A percentile compares a stretch with the other conserved stretches of the same genome.
Conservation (phyloP, 2,113 vertebrate species). For the Epinephelus moara region DNA sequence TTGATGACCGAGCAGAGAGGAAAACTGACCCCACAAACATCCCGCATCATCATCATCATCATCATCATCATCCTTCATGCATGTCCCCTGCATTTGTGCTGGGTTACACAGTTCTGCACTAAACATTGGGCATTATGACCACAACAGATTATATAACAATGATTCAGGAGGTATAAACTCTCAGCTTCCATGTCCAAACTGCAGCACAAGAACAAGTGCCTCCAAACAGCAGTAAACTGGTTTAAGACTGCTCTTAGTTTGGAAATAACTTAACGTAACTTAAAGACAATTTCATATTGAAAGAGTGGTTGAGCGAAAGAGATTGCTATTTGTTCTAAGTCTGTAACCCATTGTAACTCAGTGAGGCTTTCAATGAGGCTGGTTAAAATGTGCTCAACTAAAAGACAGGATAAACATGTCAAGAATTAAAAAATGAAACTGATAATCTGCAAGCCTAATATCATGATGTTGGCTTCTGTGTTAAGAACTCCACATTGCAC, state of each 20-base stretch:
- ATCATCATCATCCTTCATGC: conserved; percentile 11
- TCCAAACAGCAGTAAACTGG: not conserved
- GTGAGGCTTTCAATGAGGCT: not conserved
- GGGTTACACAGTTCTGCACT: not conserved
- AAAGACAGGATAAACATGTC: not conserved
- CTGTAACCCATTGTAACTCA: not conserved
- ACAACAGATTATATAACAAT: not conserved
- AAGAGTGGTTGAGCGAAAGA: not conserved
- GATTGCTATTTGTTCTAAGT: not conserved
- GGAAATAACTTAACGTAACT: not conserved
- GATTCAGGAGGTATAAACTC: not conserved
- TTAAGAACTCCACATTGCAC: not conserved
- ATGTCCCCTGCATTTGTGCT: not conserved
- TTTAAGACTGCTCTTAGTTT: not conserved
- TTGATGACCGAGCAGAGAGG: conserved; percentile 11
- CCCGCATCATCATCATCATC: not conserved
- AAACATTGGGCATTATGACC: not conserved
- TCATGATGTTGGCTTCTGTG: not conserved
- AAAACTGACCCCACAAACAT: conserved; percentile 14
- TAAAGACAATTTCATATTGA: not conserved
- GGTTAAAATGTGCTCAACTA: not conserved
- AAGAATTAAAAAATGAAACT: not conserved
- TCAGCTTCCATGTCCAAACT: not conserved
- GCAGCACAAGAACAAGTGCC: too few species aligned
- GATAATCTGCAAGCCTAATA: not conserved